A percentile compares a stretch with the other conserved stretches of the same genome.
These are phyloP conservation scores for Teleopsis dalmanni DNA, from an alignment of 1,140 invertebrate genomes.

Conservation along the genomic window DNA sequence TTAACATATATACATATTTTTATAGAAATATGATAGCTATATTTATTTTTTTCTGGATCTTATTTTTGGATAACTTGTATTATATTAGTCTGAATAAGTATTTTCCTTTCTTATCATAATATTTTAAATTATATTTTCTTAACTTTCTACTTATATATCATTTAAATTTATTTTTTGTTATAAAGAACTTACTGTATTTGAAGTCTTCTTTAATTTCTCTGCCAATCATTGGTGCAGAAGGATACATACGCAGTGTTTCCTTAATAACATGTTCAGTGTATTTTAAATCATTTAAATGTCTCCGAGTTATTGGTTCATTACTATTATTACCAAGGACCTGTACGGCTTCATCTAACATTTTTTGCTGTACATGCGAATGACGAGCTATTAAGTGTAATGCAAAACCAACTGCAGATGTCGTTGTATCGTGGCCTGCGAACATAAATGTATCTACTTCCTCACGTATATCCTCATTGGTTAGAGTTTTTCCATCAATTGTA, in stretches of 20 bases:
- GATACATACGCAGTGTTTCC: conserved; percentile 60
- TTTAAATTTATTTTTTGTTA: too few species aligned
- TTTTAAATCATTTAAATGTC: conserved; percentile 53
- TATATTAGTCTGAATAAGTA: too few species aligned
- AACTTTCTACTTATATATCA: too few species aligned
- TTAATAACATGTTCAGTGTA: conserved; percentile 67
- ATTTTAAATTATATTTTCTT: too few species aligned
- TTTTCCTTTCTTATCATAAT: too few species aligned
- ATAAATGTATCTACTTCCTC: conserved; percentile 65
- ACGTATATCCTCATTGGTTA: conserved; percentile 56
- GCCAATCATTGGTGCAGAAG: conserved; percentile 49
- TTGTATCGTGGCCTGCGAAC: conserved; percentile 51
- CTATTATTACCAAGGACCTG: conserved; percentile 44
- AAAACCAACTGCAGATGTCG: conserved; percentile 28
- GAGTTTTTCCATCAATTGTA: conserved; percentile 44
- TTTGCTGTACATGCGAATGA: conserved; percentile 28
- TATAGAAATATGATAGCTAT: neutral
- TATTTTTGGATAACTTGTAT: too few species aligned
- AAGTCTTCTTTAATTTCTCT: conserved; percentile 50
- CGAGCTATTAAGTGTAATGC: conserved; percentile 24
- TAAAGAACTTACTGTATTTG: conserved; percentile 28
- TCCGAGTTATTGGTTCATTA: conserved; percentile 39
- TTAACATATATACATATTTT: too few species aligned
- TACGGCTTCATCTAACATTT: conserved; percentile 33
- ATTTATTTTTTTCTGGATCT: conserved; percentile 12